Conservation (phyloP, 1,140 invertebrate species). For the Macrotrachela quadricornifera region DNA sequence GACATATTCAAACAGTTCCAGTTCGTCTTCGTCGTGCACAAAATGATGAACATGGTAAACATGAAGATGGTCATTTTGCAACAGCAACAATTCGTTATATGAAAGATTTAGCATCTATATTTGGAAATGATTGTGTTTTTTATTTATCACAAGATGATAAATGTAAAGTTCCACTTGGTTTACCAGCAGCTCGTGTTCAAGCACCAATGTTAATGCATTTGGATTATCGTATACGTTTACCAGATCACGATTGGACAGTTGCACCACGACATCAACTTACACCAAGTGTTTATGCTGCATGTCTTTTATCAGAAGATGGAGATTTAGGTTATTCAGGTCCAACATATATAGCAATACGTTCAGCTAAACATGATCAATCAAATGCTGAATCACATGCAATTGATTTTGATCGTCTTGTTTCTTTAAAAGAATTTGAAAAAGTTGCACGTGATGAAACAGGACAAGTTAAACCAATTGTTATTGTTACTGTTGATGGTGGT, state of each 20-base stretch:
- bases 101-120: conserved; percentile 11
- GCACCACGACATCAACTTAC: not conserved
- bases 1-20: conserved; percentile 5
- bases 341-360: not conserved
- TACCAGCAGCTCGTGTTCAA: conserved; percentile 28
- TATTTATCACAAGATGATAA: conserved; percentile 26
- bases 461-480: conserved; percentile 22
- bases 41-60: conserved; percentile 12
- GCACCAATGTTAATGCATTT: conserved; percentile 6
- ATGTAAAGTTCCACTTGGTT: conserved; percentile 25
- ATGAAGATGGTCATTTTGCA: conserved; percentile 16
- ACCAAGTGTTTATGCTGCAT: conserved; percentile 16
- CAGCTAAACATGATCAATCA: too few species aligned
- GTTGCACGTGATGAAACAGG: not conserved
- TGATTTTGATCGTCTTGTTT: too few species aligned
- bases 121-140: conserved; percentile 15
- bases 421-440: too few species aligned
- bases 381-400: too few species aligned
- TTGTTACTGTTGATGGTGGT: conserved; percentile 24
- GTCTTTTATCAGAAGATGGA: too few species aligned
- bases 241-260: conserved; percentile 1
- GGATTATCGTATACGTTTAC: conserved; percentile 1
- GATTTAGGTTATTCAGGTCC: not conserved
- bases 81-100: conserved; percentile 13
- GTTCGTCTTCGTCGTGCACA: conserved; percentile 8